These are phyloP conservation scores for Drosophila emarginata DNA, from an alignment of 2,888 invertebrate species.

Conservation along the genomic window DNA sequence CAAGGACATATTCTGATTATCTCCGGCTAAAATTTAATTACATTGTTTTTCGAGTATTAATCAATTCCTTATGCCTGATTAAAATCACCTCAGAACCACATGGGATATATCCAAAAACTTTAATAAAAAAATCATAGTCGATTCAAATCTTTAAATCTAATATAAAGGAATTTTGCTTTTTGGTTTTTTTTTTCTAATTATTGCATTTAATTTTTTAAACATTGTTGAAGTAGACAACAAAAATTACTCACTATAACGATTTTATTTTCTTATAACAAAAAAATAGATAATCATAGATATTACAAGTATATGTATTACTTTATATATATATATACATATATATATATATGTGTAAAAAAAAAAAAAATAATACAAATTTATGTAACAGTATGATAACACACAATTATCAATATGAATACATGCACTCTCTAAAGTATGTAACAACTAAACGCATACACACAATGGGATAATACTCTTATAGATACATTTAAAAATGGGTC, in stretches of 20 bases:
- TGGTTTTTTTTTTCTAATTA: not conserved
- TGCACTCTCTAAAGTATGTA: conserved; percentile 38
- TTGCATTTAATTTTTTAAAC: not conserved
- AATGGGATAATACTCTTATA: conserved; percentile 65
- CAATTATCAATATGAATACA: conserved; percentile 36
- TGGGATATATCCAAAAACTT: too few relatives aligned
- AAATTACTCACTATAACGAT: not conserved
- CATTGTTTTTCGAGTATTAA: too few relatives aligned
- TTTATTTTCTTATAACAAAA: conserved; percentile 1
- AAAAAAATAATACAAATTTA: conserved; percentile 54
- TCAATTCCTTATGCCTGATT: too few relatives aligned
- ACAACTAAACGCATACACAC: conserved; percentile 40
- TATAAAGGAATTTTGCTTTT: too few relatives aligned
- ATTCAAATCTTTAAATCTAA: too few relatives aligned
- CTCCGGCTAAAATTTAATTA: too few relatives aligned
- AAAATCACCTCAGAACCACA: too few relatives aligned
- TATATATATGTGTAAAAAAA: conserved; percentile 22
- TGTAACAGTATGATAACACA: conserved; percentile 53
- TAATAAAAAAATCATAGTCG: too few relatives aligned
- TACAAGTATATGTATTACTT: not conserved
- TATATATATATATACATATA: too few relatives aligned
- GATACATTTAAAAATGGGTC: conserved; percentile 41
- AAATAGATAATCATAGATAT: not conserved
- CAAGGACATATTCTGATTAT: too few relatives aligned
- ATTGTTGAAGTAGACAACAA: not conserved